Evolutionary conservation across 1,140 invertebrate species (phyloP).

Genomic region (Saccostrea echinata): DNA sequence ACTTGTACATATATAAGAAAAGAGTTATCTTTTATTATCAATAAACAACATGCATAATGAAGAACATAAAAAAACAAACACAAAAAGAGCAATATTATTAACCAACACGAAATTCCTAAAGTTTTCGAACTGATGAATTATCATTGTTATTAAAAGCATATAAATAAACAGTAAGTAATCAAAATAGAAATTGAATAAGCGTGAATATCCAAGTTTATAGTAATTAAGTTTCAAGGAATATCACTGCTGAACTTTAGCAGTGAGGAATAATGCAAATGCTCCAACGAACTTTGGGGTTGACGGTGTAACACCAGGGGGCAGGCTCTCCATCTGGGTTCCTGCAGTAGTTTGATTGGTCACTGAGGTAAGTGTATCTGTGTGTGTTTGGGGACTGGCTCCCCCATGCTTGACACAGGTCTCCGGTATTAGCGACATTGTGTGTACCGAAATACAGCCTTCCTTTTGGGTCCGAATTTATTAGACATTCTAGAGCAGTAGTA

Average conservation of each 20-base stretch:
- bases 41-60: too few relatives aligned
- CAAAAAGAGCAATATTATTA: too few relatives aligned
- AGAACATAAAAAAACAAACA: too few relatives aligned
- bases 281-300: background rate
- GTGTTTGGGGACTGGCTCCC: conserved; percentile 15
- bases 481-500: background rate
- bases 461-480: background rate
- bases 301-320: conserved; percentile 51
- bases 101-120: too few relatives aligned
- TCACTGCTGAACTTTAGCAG: conserved; percentile 48
- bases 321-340: conserved; percentile 35
- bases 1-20: too few relatives aligned
- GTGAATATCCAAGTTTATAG: too few relatives aligned
- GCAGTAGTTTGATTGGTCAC: conserved; percentile 50
- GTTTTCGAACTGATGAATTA: too few relatives aligned
- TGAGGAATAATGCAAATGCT: conserved; percentile 32
- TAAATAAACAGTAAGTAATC: too few relatives aligned
- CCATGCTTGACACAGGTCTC: conserved; percentile 51
- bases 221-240: too few relatives aligned
- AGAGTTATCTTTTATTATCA: too few relatives aligned
- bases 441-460: conserved; percentile 40
- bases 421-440: background rate
- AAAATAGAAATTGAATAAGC: too few relatives aligned
- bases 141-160: too few relatives aligned
- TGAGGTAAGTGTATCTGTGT: background rate